phyloP scores from a whole-genome alignment of 2,797 vertebrate genomes.

The Gambusia yucatana region DNA sequence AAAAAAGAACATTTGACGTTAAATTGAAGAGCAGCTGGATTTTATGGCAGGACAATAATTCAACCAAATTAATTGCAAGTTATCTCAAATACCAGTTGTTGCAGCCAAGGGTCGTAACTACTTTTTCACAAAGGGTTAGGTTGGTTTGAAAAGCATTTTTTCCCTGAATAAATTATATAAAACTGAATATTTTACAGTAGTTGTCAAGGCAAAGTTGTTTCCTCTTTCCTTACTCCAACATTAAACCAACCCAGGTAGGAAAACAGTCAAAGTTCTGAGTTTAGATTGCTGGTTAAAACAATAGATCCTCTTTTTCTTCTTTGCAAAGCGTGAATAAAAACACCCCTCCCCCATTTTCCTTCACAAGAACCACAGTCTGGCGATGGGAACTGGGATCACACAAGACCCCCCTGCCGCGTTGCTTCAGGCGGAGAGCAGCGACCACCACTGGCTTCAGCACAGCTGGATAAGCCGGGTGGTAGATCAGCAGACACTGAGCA shows the following conservation, averaged over 20 bases:
- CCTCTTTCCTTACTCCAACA: neutral
- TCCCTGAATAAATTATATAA: neutral
- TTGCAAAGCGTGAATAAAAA: neutral
- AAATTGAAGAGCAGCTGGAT: neutral
- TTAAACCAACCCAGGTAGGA: neutral
- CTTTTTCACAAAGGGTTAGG: neutral
- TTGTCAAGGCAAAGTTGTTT: neutral
- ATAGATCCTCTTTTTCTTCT: neutral
- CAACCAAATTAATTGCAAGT: neutral
- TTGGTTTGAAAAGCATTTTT: neutral
- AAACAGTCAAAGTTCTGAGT: neutral
- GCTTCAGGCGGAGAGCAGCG: conserved; percentile 35
- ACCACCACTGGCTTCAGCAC: conserved; percentile 43
- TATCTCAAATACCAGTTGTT: neutral
- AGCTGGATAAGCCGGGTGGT: conserved; percentile 61
- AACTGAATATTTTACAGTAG: neutral
- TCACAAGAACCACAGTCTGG: conserved; percentile 56
- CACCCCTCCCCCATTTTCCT: conserved; percentile 21
- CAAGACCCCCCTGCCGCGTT: neutral
- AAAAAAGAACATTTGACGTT: neutral
- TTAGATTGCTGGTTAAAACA: neutral
- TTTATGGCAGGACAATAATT: neutral
- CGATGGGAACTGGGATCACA: conserved; percentile 37
- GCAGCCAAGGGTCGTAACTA: neutral
- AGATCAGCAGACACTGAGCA: conserved; percentile 35